A percentile compares a stretch with the other conserved stretches of the same genome.
phyloP scores from a whole-genome alignment of 2,888 invertebrate species.

The Lydus trimaculatus region DNA sequence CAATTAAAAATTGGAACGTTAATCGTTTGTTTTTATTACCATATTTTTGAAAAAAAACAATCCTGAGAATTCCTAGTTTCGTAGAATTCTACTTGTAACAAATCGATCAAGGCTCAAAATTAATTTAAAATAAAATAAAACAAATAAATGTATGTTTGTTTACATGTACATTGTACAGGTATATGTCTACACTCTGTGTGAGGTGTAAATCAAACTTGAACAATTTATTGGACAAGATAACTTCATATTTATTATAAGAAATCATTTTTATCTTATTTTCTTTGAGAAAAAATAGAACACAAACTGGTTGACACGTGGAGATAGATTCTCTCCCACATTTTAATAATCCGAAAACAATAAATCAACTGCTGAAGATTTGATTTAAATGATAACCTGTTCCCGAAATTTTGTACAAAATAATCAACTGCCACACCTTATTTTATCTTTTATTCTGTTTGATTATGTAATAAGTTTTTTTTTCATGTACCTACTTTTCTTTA shows the following conservation, averaged over 20 bases:
- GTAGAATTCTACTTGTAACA: not conserved
- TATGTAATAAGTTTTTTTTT: not conserved
- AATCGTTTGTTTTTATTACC: not conserved
- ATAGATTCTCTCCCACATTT: too few relatives aligned
- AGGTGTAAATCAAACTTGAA: not conserved
- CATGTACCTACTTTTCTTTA: not conserved
- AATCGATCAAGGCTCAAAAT: not conserved
- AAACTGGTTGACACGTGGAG: too few relatives aligned
- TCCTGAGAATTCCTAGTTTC: not conserved
- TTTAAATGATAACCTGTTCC: not conserved
- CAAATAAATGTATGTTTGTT: not conserved
- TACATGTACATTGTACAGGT: too few relatives aligned
- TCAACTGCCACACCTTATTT: not conserved
- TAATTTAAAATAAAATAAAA: not conserved
- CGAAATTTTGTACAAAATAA: not conserved
- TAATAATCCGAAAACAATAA: too few relatives aligned
- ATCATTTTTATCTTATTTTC: too few relatives aligned
- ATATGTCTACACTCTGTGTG: not conserved
- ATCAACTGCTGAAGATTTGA: not conserved
- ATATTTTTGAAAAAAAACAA: not conserved
- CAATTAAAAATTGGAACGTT: not conserved
- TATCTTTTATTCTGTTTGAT: not conserved
- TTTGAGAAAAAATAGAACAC: too few relatives aligned
- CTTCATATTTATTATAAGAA: too few relatives aligned
- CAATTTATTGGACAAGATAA: not conserved